Percentiles rank a stretch among this genome's conserved stretches.
Conservation (phyloP, 2,888 invertebrate genomes). For the Drosophila tripunctata region DNA sequence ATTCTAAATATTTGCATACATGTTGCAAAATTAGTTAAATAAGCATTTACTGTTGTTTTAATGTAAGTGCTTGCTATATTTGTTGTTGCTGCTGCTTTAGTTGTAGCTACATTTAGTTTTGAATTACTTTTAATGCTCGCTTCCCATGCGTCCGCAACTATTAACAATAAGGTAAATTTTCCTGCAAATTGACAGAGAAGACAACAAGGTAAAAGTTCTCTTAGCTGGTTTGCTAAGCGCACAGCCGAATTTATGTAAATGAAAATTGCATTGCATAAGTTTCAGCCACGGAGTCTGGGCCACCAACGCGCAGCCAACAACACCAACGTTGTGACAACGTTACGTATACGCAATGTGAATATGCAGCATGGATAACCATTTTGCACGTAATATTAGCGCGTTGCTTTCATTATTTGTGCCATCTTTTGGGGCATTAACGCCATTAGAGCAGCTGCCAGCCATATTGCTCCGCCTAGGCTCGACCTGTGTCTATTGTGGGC, state of each 20-base stretch:
- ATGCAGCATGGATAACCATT: slow-evolving; percentile 69
- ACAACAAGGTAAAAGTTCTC: slow-evolving; percentile 67
- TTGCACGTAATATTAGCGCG: slow-evolving; percentile 76
- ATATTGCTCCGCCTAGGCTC: slow-evolving; percentile 56
- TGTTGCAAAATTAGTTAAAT: slow-evolving; percentile 78
- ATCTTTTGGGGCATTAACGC: slow-evolving; percentile 49
- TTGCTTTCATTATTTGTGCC: slow-evolving; percentile 74
- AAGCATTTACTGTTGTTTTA: slow-evolving; percentile 76
- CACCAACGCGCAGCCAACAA: background rate
- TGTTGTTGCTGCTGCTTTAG: slow-evolving; percentile 13
- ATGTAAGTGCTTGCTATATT: slow-evolving; percentile 44
- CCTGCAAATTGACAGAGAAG: slow-evolving; percentile 78
- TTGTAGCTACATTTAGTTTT: slow-evolving; percentile 34
- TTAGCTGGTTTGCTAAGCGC: slow-evolving; percentile 35
- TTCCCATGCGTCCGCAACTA: slow-evolving; percentile 64
- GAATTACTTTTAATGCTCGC: slow-evolving; percentile 75
- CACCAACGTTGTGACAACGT: slow-evolving; percentile 44
- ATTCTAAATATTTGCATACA: slow-evolving; percentile 76
- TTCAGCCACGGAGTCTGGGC: slow-evolving; percentile 14
- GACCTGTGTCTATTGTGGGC: slow-evolving; percentile 31
- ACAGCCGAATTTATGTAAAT: slow-evolving; percentile 70
- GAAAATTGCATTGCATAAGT: slow-evolving; percentile 74
- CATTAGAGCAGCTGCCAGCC: slow-evolving; percentile 42
- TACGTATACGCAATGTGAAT: slow-evolving; percentile 71
- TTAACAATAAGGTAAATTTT: slow-evolving; percentile 79